Evolutionary conservation across 1,140 invertebrate species (phyloP).

Genomic region (Agraylea sexmaculata): DNA sequence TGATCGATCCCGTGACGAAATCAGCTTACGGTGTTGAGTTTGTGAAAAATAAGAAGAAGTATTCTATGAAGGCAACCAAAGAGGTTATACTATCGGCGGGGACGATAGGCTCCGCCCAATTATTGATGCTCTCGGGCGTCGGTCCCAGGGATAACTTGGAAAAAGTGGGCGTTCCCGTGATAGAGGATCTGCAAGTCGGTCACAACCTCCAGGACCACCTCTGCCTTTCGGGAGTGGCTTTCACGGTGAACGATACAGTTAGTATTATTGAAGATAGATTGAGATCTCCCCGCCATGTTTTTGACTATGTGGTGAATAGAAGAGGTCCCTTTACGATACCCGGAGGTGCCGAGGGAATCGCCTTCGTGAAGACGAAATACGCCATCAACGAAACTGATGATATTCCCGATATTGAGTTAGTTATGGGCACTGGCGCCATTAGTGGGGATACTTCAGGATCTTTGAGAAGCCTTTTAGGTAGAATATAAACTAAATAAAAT

Average conservation of each 20-base stretch:
- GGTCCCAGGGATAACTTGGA: conserved; percentile 44
- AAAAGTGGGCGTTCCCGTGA: conserved; percentile 37
- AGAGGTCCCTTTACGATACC: conserved; percentile 57
- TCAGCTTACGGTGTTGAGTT: conserved; percentile 56
- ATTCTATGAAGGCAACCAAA: conserved; percentile 27
- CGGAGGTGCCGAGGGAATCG: conserved; percentile 58
- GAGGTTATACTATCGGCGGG: conserved; percentile 63
- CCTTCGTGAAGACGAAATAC: conserved; percentile 49
- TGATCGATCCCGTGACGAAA: conserved; percentile 49
- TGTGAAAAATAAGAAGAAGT: conserved; percentile 39
- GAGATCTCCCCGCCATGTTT: conserved; percentile 37
- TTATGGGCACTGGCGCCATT: conserved; percentile 58
- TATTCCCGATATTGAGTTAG: conserved; percentile 66
- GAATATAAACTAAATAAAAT: conserved; percentile 5
- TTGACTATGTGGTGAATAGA: conserved; percentile 43
- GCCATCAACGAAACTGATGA: conserved; percentile 26
- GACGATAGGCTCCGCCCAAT: conserved; percentile 57
- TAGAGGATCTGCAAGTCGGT: conserved; percentile 62
- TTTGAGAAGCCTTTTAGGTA: conserved; percentile 45
- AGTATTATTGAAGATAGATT: conserved; percentile 38
- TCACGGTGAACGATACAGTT: conserved; percentile 50
- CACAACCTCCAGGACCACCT: conserved; percentile 72
- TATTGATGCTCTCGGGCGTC: conserved; percentile 60
- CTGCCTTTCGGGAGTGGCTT: conserved; percentile 54
- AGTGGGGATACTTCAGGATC: conserved; percentile 60